phyloP scores from a whole-genome alignment of 2,888 invertebrate genomes.

The Gymnocheta viridis region DNA sequence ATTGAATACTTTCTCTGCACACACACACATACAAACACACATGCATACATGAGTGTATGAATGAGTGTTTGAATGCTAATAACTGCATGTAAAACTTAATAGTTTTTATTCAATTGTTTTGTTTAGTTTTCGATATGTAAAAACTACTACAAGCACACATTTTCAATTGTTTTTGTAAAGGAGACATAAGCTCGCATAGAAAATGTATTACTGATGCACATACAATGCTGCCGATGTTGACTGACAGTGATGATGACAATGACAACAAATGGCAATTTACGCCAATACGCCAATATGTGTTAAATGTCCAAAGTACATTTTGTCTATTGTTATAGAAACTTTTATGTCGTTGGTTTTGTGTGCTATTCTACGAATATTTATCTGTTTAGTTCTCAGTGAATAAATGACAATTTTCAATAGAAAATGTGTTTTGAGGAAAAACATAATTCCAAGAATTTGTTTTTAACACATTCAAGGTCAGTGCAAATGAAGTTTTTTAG shows the following conservation, averaged over 20 bases:
- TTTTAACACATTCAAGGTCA: too few species aligned
- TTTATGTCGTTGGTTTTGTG: too few species aligned
- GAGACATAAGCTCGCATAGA: constrained; percentile 4
- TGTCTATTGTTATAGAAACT: background rate
- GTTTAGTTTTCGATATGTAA: constrained; percentile 7
- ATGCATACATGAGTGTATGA: background rate
- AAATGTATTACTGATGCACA: background rate
- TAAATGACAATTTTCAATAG: background rate
- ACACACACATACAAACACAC: background rate
- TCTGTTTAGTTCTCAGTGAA: background rate
- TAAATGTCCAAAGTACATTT: background rate
- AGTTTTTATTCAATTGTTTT: constrained; percentile 39
- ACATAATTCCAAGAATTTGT: too few species aligned
- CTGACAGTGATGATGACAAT: constrained; percentile 5
- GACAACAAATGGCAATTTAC: constrained; percentile 44
- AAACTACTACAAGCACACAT: background rate
- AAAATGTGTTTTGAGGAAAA: background rate
- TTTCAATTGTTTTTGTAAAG: background rate
- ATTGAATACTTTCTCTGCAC: too few species aligned
- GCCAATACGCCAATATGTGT: background rate
- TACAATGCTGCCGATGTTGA: background rate
- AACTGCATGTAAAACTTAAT: constrained; percentile 3
- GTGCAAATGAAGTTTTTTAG: too few species aligned
- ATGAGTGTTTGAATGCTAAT: background rate
- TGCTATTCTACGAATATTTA: background rate